phyloP scores from a whole-genome alignment of 2,888 invertebrate genomes.

The Kuschelorhynchus macadamiae region DNA sequence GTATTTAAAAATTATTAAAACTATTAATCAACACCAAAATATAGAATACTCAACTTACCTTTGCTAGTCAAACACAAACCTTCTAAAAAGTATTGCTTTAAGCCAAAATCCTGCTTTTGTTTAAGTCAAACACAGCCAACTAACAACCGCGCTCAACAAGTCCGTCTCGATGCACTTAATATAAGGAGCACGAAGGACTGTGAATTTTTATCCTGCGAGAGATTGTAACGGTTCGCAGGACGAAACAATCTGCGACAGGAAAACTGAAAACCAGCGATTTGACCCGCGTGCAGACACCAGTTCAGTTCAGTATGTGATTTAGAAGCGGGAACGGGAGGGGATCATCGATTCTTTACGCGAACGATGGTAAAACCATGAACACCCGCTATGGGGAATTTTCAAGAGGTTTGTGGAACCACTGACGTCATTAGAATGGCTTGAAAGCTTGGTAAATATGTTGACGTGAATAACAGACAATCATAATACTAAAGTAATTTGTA shows the following conservation, averaged over 20 bases:
- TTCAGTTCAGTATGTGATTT: conserved; percentile 14
- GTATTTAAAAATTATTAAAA: no score
- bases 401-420: conserved; percentile 15
- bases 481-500: no score
- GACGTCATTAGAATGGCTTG: conserved; percentile 14
- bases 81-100: no score
- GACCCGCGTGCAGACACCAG: conserved; percentile 8
- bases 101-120: no score
- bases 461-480: background rate
- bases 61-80: no score
- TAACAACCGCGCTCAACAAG: no score
- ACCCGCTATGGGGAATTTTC: conserved; percentile 11
- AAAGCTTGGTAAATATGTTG: background rate
- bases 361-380: conserved; percentile 13
- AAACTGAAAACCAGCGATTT: conserved; percentile 16
- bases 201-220: conserved; percentile 16
- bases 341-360: conserved; percentile 23
- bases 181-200: conserved; percentile 6
- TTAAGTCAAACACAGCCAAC: no score
- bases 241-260: conserved; percentile 11
- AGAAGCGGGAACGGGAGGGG: conserved; percentile 2
- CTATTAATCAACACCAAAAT: no score
- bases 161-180: background rate
- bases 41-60: no score
- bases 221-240: conserved; percentile 24